Evolutionary conservation across 2,888 invertebrate species (phyloP).

Genomic region (Ectropis crepuscularia): DNA sequence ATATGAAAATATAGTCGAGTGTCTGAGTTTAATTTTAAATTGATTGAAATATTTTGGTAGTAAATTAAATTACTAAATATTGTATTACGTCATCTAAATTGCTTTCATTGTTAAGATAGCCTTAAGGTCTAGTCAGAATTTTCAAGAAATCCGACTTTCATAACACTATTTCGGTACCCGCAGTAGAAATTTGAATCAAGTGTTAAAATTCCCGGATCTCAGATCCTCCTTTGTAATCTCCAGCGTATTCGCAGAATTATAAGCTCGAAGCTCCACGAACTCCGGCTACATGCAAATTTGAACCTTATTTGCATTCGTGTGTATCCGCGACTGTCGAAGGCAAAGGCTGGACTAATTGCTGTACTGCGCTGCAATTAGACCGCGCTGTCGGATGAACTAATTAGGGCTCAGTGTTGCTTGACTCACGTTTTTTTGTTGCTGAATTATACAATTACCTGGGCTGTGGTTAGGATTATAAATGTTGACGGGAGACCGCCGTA

Average conservation of each 20-base stretch:
- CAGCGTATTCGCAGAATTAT: slow-evolving; percentile 32
- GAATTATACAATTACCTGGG: slow-evolving; percentile 30
- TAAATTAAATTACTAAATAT: too few species aligned
- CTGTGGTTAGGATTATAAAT: slow-evolving; percentile 25
- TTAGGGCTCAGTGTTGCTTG: slow-evolving; percentile 35
- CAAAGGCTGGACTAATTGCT: slow-evolving; percentile 43
- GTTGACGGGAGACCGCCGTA: slow-evolving; percentile 6
- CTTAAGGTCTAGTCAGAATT: too few species aligned
- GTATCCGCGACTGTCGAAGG: slow-evolving; percentile 42
- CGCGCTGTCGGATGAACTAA: slow-evolving; percentile 34
- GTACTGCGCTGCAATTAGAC: slow-evolving; percentile 39
- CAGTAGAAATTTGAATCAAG: slow-evolving; percentile 1
- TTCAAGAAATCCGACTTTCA: too few species aligned
- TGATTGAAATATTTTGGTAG: too few species aligned
- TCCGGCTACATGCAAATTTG: slow-evolving; percentile 40
- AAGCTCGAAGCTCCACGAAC: slow-evolving; percentile 27
- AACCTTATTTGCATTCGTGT: slow-evolving; percentile 43
- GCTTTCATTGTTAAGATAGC: too few species aligned
- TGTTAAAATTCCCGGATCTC: slow-evolving; percentile 25
- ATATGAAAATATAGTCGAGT: too few species aligned
- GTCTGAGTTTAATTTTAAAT: too few species aligned
- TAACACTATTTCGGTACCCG: too few species aligned
- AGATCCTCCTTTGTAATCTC: slow-evolving; percentile 36
- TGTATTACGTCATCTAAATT: too few species aligned
- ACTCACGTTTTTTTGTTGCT: slow-evolving; percentile 30